phyloP scores from a whole-genome alignment of 1,140 invertebrate genomes.

The Lasioglossum albipes region DNA sequence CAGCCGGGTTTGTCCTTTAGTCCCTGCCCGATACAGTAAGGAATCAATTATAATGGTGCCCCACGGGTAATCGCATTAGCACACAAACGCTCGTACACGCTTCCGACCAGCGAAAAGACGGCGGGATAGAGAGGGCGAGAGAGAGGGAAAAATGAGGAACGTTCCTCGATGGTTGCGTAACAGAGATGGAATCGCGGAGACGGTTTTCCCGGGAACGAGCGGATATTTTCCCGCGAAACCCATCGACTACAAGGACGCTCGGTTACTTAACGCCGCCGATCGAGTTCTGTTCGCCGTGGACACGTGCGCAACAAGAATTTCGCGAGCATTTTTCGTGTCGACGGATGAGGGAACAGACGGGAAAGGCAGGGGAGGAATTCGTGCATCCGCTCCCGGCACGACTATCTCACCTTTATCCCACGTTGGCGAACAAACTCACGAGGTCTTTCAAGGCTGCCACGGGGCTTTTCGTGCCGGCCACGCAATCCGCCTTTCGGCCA shows the following conservation, averaged over 20 bases:
- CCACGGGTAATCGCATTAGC: slow-evolving; percentile 45
- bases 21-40: slow-evolving; percentile 25
- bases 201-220: slow-evolving; percentile 38
- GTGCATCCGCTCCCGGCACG: slow-evolving; percentile 11
- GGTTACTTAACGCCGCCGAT: slow-evolving; percentile 25
- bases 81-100: slow-evolving; percentile 17
- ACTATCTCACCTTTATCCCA: slow-evolving; percentile 48
- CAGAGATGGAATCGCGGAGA: slow-evolving; percentile 44
- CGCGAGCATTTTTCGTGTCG: no score
- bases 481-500: slow-evolving; percentile 65
- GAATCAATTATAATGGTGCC: slow-evolving; percentile 47
- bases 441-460: slow-evolving; percentile 46
- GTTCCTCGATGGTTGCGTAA: slow-evolving; percentile 35
- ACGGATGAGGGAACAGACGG: neutral
- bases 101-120: neutral
- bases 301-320: no score
- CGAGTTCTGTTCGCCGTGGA: no score
- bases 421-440: slow-evolving; percentile 35
- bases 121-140: neutral
- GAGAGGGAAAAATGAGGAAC: neutral
- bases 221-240: slow-evolving; percentile 33
- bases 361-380: slow-evolving; percentile 10
- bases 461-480: slow-evolving; percentile 48
- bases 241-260: slow-evolving; percentile 3
- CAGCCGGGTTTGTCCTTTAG: slow-evolving; percentile 36